phyloP scores from a whole-genome alignment of 2,113 vertebrate genomes.

The Spea multiplicata region DNA sequence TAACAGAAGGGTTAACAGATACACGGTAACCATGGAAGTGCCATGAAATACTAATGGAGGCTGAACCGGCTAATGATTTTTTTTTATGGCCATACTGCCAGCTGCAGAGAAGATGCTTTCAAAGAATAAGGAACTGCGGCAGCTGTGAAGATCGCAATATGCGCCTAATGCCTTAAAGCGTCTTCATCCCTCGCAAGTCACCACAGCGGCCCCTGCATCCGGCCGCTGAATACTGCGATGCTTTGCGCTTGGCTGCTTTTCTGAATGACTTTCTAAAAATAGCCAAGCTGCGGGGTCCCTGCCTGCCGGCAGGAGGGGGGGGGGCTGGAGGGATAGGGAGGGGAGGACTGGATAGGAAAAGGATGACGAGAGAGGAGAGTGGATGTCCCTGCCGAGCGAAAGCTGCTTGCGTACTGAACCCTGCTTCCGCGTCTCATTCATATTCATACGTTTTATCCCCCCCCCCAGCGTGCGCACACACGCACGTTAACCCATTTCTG shows the following conservation, averaged over 20 bases:
- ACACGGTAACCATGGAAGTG: too few relatives aligned
- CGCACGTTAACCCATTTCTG: conserved; percentile 55
- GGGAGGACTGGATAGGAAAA: conserved; percentile 28
- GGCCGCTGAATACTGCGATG: conserved; percentile 25
- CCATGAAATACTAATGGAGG: too few relatives aligned
- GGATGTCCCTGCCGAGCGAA: conserved; percentile 56
- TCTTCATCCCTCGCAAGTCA: conserved; percentile 16
- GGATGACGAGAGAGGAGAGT: conserved; percentile 45
- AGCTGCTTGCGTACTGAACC: conserved; percentile 46
- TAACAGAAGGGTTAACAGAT: too few relatives aligned
- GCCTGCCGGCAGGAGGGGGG: conserved; percentile 57
- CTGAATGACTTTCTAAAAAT: conserved; percentile 66
- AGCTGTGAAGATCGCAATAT: conserved; percentile 1
- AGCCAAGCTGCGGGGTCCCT: conserved; percentile 55
- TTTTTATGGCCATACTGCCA: background rate
- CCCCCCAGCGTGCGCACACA: background rate
- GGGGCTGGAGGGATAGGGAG: conserved; percentile 53
- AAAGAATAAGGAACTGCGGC: background rate
- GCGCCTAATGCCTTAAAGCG: conserved; percentile 13
- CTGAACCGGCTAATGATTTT: too few relatives aligned
- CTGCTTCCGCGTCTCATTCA: conserved; percentile 43
- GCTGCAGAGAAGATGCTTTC: background rate
- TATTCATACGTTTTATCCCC: conserved; percentile 51
- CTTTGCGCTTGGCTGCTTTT: conserved; percentile 61
- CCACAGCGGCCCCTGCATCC: conserved; percentile 9